These are phyloP conservation scores for Nerophis ophidion DNA, from an alignment of 2,113 vertebrate genomes.

Conservation along the genomic window DNA sequence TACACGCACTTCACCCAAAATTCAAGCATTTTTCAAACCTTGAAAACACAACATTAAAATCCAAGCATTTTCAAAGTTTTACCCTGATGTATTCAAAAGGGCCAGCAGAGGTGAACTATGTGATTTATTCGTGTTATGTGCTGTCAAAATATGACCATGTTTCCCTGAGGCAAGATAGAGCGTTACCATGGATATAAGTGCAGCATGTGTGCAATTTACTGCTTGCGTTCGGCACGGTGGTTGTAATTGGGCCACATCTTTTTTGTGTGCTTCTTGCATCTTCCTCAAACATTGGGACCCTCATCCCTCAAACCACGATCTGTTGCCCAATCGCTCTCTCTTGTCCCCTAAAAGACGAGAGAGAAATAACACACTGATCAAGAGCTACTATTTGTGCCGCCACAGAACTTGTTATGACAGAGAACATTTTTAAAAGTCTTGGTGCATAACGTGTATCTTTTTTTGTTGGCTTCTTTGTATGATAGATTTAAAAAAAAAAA, in stretches of 20 bases:
- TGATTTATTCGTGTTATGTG: constrained; percentile 3
- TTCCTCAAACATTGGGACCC: constrained; percentile 27
- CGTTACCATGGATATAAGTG: neutral
- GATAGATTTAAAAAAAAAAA: constrained; percentile 10
- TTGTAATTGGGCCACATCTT: constrained; percentile 21
- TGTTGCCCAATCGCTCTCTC: neutral
- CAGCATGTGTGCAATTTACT: constrained; percentile 1
- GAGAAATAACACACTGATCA: constrained; percentile 16
- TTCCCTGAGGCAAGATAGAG: constrained; percentile 8
- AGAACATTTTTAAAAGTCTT: constrained; percentile 15
- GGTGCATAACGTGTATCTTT: neutral
- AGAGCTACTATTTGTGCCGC: constrained; percentile 29
- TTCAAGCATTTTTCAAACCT: too few species aligned
- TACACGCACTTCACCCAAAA: too few species aligned
- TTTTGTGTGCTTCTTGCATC: constrained; percentile 25
- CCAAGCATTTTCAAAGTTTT: too few species aligned
- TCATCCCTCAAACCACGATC: constrained; percentile 9
- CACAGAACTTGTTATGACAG: constrained; percentile 13
- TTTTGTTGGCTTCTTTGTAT: neutral
- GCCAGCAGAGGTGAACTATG: constrained; percentile 6
- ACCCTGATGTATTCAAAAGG: neutral
- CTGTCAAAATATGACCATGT: constrained; percentile 12
- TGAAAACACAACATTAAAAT: too few species aligned
- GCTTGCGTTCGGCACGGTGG: constrained; percentile 4
- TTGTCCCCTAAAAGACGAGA: constrained; percentile 15